Conservation (phyloP, 2,113 vertebrate genomes). For the Regulus satrapa region DNA sequence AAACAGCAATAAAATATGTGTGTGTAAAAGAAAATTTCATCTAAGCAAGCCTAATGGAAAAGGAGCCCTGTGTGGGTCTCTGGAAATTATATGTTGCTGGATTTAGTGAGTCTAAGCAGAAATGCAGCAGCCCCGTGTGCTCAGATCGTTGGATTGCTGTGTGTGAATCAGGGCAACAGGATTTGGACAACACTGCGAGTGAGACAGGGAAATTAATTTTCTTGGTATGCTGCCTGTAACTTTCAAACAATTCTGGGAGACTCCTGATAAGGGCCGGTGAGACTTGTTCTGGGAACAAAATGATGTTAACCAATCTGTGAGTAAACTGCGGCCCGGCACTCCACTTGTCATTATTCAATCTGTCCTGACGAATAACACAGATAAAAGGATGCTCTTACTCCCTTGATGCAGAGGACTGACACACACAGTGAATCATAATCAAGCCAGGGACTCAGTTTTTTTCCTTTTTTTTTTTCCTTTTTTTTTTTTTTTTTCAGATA, state of each 20-base stretch:
- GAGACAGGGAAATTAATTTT: constrained; percentile 40
- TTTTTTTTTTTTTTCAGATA: not conserved
- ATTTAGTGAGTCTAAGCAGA: constrained; percentile 1
- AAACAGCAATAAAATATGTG: not conserved
- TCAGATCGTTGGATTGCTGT: not conserved
- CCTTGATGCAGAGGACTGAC: not conserved
- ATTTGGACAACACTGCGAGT: not conserved
- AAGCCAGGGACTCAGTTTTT: not conserved
- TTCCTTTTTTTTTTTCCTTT: not conserved
- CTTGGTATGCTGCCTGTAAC: constrained; percentile 21
- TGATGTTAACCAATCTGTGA: constrained; percentile 31
- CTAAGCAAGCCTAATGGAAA: not conserved
- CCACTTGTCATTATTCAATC: constrained; percentile 37
- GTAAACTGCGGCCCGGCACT: constrained; percentile 3
- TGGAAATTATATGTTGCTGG: not conserved
- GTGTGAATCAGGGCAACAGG: constrained; percentile 14
- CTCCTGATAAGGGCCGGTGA: constrained; percentile 43
- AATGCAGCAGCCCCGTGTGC: not conserved
- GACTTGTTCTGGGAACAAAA: constrained; percentile 41
- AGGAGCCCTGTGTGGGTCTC: not conserved
- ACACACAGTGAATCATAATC: constrained; percentile 14
- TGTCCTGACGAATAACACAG: not conserved
- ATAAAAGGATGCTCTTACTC: constrained; percentile 34
- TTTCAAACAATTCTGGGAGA: constrained; percentile 20
- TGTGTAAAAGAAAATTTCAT: not conserved